Conservation (phyloP, 2,113 vertebrate genomes). For the Tragelaphus strepsiceros region DNA sequence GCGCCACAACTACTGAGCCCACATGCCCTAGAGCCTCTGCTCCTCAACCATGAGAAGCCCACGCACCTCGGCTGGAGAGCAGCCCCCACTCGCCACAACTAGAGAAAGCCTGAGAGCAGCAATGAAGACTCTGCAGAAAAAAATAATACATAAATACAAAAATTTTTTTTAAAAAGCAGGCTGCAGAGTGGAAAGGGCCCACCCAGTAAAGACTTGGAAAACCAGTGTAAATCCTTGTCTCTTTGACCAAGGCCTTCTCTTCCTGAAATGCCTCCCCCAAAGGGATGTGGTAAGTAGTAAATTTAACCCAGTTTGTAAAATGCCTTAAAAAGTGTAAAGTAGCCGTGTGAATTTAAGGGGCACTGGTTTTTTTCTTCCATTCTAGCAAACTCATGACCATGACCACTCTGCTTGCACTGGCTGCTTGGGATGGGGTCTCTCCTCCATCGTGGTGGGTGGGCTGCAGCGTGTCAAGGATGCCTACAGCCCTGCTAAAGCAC, state of each 20-base stretch:
- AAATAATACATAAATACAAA: neutral
- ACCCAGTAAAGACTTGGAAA: neutral
- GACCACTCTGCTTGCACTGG: neutral
- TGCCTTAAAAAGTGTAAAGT: neutral
- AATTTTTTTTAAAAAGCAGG: neutral
- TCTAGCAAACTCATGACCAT: neutral
- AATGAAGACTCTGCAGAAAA: neutral
- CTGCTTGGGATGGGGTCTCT: neutral
- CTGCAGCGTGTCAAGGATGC: neutral
- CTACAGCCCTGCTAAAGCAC: neutral
- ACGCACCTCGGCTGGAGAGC: neutral
- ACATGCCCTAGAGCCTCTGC: neutral
- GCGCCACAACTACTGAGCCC: neutral
- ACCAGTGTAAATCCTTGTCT: neutral
- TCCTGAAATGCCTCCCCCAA: neutral
- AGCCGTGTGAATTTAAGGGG: neutral
- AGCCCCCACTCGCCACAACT: neutral
- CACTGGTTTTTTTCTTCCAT: neutral
- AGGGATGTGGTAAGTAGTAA: neutral
- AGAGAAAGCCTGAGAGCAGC: neutral
- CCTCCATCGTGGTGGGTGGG: fast-evolving
- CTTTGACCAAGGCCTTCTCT: neutral
- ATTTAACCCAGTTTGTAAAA: neutral
- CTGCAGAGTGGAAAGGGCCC: neutral
- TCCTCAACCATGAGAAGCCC: neutral